phyloP scores from a whole-genome alignment of 2,797 vertebrate genomes.

The Propithecus perrieri region DNA sequence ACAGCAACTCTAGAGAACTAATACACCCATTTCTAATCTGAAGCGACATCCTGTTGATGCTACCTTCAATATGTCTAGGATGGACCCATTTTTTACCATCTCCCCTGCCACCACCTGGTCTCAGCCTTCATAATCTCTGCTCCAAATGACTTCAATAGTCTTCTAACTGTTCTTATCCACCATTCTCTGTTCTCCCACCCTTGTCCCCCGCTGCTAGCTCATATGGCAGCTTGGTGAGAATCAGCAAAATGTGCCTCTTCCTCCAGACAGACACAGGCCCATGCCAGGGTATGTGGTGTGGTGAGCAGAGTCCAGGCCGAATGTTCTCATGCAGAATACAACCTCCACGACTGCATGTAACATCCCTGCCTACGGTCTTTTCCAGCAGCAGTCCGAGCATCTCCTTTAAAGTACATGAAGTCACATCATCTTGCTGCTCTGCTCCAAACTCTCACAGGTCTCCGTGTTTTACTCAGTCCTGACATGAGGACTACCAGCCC shows the following conservation, averaged over 20 bases:
- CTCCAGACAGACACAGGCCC: not conserved
- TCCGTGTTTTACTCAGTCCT: not conserved
- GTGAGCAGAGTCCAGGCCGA: not conserved
- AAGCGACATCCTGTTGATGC: not conserved
- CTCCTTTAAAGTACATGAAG: not conserved
- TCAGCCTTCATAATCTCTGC: not conserved
- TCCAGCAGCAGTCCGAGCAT: accelerated
- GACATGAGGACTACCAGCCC: not conserved
- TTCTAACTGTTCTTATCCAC: not conserved
- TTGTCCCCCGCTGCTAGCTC: not conserved
- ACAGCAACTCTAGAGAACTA: not conserved
- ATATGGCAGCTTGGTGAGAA: not conserved
- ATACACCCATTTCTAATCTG: not conserved
- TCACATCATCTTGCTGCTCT: not conserved
- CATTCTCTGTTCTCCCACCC: not conserved
- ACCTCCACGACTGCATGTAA: accelerated
- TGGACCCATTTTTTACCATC: not conserved
- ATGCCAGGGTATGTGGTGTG: not conserved
- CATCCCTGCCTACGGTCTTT: not conserved
- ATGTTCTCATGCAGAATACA: not conserved
- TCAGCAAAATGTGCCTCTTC: not conserved
- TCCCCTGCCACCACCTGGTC: not conserved
- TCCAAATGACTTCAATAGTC: not conserved
- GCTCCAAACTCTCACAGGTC: not conserved
- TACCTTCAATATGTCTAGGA: not conserved